Evolutionary conservation across 2,888 invertebrate genomes (phyloP), one percentile per base, ranked within the genome.

Genomic region (Tolmerus cingulatus): DNA sequence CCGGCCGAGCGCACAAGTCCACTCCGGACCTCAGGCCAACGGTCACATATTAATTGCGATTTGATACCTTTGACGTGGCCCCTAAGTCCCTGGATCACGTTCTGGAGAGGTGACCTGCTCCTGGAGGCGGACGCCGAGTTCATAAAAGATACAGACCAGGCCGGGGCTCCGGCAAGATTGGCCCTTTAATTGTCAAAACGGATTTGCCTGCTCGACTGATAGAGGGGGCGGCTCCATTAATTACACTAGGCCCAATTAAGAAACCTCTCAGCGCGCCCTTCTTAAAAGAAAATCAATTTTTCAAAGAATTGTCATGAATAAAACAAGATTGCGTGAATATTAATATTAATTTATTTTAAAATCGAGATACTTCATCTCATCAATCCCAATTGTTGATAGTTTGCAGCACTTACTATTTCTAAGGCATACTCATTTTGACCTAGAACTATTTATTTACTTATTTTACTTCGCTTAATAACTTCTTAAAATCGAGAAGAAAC

Each of bases 1-100:
- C 57, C 30, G 43, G 43, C 74, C 85, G 43, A 43, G 51, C 5
- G n/a, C 74, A 79, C 74, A 78, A 57, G 30, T 55, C 55, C 76
- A 37, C 57, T 78, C 66, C 23, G 40, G 40, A 19, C 57, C 43
- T 74, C n/a, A 40, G 74, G 46, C 19, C 51, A 87, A 82, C 79
- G 84, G 82, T 86, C 85, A 86, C 27, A 85, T 87, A 87, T 88
- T 88, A 88, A 88, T 88, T 88, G 88, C 78, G 78, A 82, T 88
- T 88, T 88, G 87, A 87, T 88, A 87, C 87, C 79, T 87, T 87
- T 88, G 88, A 88, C 88, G 76, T 87, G 57, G 55, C 40, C 34
- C 14, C 46, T 81, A 88, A 87, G 76, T 87, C 87, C 85, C 55
- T 43, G 88, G 87, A 85, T 88, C 74, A 82, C 57, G 40, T 82